Base-by-base conservation (phyloP, 2,113 vertebrate genomes). In the Corynorhinus townsendii region DNA sequence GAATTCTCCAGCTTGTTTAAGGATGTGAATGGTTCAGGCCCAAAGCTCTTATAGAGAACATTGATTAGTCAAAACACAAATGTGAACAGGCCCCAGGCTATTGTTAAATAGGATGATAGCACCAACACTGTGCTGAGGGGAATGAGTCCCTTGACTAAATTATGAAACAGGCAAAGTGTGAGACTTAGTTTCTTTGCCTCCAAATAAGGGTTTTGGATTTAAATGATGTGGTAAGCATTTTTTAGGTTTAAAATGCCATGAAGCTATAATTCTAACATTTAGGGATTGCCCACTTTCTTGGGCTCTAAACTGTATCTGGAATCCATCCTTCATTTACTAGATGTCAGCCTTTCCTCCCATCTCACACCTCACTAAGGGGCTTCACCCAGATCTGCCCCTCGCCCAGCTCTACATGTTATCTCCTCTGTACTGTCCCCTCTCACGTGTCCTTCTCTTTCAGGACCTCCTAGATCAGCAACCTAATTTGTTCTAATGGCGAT, bases 1-100 rank as follows among this genome's bases (percentile, higher is more conserved):
- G 87, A 95, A 90, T 83, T 90, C 81, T 92, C 43, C 14, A 28
- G 59, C 71, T 69, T 73, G 87, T 76, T 91, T 88, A 79, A 93
- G 84, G 56, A 69, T 72, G 90, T 69, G 94, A 94, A 43, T 84
- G 56, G 33, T 72, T 93, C 52, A 93, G 75, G 52, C 56, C 38
- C 86, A 89, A 80, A 91, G 73, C 33, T 47, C 45, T 82, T 49
- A 82, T 45, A 54, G 3, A 72, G 49, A 93, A 66, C 33, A 66
- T 4, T 86, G 93, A 95, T 86, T 86, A 89, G 22, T 79, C n/a
- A 90, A 76, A 81, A 75, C 52, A 76, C 20, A 64, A 72, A 40
- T 56, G 26, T 22, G 43, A 92, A 62, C 33, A 82, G 73, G 38
- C 12, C 33, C 35, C 52, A 59, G 69, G 62, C 76, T 92, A 20